A percentile compares a stretch with the other conserved stretches of the same genome.
Evolutionary conservation across 1,140 invertebrate genomes (phyloP).

Genomic region (Parapsyche elsis): DNA sequence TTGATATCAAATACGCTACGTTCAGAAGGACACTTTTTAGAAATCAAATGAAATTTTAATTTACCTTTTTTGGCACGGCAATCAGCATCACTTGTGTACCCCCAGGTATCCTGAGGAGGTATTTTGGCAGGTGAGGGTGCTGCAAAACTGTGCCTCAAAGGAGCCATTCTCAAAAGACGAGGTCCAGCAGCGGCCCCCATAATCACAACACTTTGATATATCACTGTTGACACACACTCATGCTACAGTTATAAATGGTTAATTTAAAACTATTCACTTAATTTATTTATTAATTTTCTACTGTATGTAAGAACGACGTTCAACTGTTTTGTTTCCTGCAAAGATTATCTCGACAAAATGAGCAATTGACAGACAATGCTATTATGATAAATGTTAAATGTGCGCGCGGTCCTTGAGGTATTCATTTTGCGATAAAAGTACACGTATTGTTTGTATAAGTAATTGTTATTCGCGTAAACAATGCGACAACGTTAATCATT

Average conservation of each 20-base stretch:
- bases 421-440: slow-evolving; percentile 1
- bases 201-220: slow-evolving; percentile 41
- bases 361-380: neutral
- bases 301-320: neutral
- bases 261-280: neutral
- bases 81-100: slow-evolving; percentile 66
- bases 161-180: slow-evolving; percentile 67
- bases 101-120: slow-evolving; percentile 59
- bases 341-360: neutral
- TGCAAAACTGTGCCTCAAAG: slow-evolving; percentile 67
- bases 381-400: neutral
- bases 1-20: too few species aligned
- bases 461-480: too few species aligned
- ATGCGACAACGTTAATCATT: too few species aligned
- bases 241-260: too few species aligned
- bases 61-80: slow-evolving; percentile 54
- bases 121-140: slow-evolving; percentile 64
- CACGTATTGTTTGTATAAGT: too few species aligned
- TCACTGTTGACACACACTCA: neutral
- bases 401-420: neutral
- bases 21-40: too few species aligned
- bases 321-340: slow-evolving; percentile 33
- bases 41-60: too few species aligned
- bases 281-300: neutral
- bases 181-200: slow-evolving; percentile 65